Evolutionary conservation across 2,888 invertebrate genomes (phyloP).

Genomic region (Chloroclysta siterata): DNA sequence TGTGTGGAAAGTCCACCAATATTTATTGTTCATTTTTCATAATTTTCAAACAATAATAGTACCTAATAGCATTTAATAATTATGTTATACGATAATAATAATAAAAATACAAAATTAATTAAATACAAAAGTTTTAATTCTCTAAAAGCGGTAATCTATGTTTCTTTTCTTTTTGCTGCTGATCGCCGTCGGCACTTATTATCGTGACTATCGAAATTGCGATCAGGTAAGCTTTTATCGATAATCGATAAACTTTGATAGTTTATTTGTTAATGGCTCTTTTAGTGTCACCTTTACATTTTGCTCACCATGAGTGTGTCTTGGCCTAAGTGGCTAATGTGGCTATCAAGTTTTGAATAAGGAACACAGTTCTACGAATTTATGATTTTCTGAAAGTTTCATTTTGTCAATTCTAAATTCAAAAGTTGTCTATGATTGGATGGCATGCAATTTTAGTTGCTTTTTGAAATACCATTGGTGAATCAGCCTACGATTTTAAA

Average conservation of each 20-base stretch:
- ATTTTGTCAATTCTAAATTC: no score
- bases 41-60: background rate
- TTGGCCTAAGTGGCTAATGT: background rate
- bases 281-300: conserved; percentile 26
- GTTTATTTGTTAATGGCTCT: conserved; percentile 36
- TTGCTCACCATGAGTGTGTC: background rate
- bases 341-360: background rate
- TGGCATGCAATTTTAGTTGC: background rate
- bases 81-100: background rate
- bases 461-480: background rate
- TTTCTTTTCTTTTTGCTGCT: conserved; percentile 21
- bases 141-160: background rate
- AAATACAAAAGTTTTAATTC: background rate
- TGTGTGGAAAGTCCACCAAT: no score
- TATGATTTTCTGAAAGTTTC: no score
- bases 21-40: no score
- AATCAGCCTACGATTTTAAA: background rate
- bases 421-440: no score
- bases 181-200: conserved; percentile 35
- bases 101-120: background rate
- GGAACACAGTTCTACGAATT: background rate
- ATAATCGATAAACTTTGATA: conserved; percentile 38
- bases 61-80: background rate
- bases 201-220: conserved; percentile 42
- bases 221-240: conserved; percentile 46